Evolutionary conservation across 2,797 vertebrate species (phyloP).

Genomic region (Mycteria americana): DNA sequence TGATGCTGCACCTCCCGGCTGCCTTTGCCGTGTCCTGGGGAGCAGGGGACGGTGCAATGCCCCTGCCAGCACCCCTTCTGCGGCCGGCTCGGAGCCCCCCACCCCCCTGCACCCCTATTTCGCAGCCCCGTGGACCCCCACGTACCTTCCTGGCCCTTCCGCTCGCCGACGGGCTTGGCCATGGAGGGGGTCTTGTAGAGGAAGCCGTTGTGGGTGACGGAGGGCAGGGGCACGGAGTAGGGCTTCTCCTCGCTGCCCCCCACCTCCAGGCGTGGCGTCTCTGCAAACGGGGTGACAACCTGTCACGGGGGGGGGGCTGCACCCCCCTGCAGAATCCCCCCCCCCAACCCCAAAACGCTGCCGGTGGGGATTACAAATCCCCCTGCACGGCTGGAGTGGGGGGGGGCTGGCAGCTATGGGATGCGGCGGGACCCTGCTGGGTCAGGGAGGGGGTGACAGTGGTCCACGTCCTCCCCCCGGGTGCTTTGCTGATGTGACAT

Average conservation of each 20-base stretch:
- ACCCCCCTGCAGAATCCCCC: no score
- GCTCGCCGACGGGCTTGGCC: conserved; percentile 81
- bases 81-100: neutral
- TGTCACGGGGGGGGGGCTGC: neutral
- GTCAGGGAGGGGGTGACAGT: neutral
- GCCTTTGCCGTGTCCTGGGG: neutral
- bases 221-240: conserved; percentile 79
- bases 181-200: conserved; percentile 92
- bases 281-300: conserved; percentile 42
- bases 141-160: conserved; percentile 87
- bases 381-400: no score
- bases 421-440: neutral
- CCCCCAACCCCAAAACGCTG: no score
- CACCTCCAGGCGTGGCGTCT: conserved; percentile 80
- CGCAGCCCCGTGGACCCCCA: neutral
- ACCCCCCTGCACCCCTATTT: neutral
- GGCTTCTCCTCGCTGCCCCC: conserved; percentile 68
- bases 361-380: no score
- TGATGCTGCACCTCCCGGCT: neutral
- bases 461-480: no score
- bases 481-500: neutral
- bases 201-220: conserved; percentile 88
- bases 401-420: neutral
- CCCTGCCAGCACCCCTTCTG: neutral
- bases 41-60: neutral